Percentiles rank a stretch among this genome's conserved stretches.
Evolutionary conservation across 2,797 vertebrate genomes (phyloP).

Genomic region (Platalea minor): DNA sequence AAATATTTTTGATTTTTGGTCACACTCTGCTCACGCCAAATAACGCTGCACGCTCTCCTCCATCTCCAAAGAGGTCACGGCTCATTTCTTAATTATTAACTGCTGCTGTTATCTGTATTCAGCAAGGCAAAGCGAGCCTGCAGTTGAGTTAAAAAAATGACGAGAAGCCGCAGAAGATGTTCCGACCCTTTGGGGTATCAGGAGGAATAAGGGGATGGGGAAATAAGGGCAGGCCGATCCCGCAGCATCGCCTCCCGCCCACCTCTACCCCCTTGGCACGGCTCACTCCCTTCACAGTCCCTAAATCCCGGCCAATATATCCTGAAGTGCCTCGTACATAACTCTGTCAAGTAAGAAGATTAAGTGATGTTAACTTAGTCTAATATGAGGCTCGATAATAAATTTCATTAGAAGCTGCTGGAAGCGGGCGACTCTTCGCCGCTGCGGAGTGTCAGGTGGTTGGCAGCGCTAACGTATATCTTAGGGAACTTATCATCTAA

Average conservation of each 20-base stretch:
- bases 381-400: constrained; percentile 36
- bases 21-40: background rate
- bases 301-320: background rate
- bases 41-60: background rate
- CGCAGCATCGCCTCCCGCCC: background rate
- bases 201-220: background rate
- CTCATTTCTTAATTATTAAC: constrained; percentile 47
- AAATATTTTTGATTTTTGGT: background rate
- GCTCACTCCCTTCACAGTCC: background rate
- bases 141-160: background rate
- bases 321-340: constrained; percentile 1
- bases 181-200: background rate
- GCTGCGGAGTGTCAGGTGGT: constrained; percentile 20
- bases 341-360: constrained; percentile 58
- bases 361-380: constrained; percentile 66
- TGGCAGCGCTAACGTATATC: constrained; percentile 3
- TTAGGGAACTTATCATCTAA: constrained; percentile 73
- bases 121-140: constrained; percentile 1
- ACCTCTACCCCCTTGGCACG: background rate
- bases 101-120: background rate
- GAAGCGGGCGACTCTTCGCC: background rate
- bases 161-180: background rate
- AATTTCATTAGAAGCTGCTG: constrained; percentile 11
- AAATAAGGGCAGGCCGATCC: background rate
- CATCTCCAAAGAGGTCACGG: background rate